These are phyloP conservation scores for Lasioglossum marginatum DNA, from an alignment of 2,888 invertebrate species.

Conservation along the genomic window DNA sequence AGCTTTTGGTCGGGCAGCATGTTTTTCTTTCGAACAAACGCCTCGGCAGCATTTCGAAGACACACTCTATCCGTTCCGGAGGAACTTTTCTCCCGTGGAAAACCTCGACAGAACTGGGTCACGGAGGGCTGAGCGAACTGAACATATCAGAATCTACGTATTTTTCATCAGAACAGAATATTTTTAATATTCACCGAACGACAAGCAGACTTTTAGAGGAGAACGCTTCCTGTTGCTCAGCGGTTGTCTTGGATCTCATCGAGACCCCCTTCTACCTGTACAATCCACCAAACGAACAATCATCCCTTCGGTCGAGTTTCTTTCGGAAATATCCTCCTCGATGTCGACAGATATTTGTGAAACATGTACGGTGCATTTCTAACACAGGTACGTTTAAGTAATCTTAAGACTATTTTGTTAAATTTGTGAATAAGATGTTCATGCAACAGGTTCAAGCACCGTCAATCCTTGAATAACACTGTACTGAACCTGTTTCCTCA, in stretches of 20 bases:
- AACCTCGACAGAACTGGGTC: slow-evolving; percentile 18
- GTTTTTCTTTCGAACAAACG: background rate
- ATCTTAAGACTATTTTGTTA: background rate
- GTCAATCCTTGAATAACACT: background rate
- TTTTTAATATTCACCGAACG: slow-evolving; percentile 54
- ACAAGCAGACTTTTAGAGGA: slow-evolving; percentile 17
- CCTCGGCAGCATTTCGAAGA: background rate
- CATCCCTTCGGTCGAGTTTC: background rate
- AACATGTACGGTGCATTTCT: background rate
- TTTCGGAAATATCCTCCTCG: too few relatives aligned
- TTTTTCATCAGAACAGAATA: slow-evolving; percentile 60
- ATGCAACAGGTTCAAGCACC: background rate
- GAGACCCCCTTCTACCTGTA: background rate
- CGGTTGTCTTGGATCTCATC: slow-evolving; percentile 12
- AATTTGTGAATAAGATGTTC: background rate
- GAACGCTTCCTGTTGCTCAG: slow-evolving; percentile 51
- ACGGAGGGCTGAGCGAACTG: slow-evolving; percentile 51
- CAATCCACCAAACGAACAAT: background rate
- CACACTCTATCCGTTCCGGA: background rate
- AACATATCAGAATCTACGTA: slow-evolving; percentile 59
- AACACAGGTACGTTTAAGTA: background rate
- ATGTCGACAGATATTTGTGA: background rate
- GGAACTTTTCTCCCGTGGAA: background rate
- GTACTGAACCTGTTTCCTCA: background rate
- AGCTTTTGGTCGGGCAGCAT: background rate